Evolutionary conservation across 2,888 invertebrate genomes (phyloP).

Genomic region (Peribatodes rhomboidaria): DNA sequence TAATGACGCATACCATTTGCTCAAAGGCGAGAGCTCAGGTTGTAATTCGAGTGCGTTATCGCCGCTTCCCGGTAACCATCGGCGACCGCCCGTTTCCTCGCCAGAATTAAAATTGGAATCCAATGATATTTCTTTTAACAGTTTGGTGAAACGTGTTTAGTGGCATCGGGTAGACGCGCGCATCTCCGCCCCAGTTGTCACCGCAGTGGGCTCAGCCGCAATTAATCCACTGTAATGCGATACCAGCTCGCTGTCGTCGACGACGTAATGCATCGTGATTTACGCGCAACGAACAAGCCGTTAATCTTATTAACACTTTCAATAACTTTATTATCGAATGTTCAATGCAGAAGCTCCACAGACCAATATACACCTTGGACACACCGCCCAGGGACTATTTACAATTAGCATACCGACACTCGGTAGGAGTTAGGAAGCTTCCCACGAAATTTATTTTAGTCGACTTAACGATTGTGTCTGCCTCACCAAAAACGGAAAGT

Average conservation of each 20-base stretch:
- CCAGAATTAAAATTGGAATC: conserved; percentile 41
- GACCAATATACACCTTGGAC: conserved; percentile 72
- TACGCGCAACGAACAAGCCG: conserved; percentile 79
- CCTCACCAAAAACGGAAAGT: conserved; percentile 74
- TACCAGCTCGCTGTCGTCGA: conserved; percentile 80
- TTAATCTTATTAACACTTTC: conserved; percentile 86
- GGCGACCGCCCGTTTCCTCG: conserved; percentile 30
- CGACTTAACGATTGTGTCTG: conserved; percentile 79
- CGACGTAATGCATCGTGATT: conserved; percentile 85
- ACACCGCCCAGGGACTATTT: conserved; percentile 64
- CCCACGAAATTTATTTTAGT: conserved; percentile 81
- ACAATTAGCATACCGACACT: conserved; percentile 54
- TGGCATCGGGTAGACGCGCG: conserved; percentile 58
- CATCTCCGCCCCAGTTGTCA: conserved; percentile 70
- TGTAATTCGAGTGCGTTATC: conserved; percentile 73
- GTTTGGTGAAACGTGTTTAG: conserved; percentile 31
- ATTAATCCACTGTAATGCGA: conserved; percentile 85
- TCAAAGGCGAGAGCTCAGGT: conserved; percentile 67
- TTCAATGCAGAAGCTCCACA: conserved; percentile 61
- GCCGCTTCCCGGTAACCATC: conserved; percentile 64
- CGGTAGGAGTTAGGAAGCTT: conserved; percentile 73
- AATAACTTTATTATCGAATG: conserved; percentile 83
- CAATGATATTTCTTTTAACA: conserved; percentile 18
- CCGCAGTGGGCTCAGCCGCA: conserved; percentile 70
- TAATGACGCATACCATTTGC: conserved; percentile 80